phyloP scores from a whole-genome alignment of 2,113 vertebrate genomes.

The Herpetotheres cachinnans region DNA sequence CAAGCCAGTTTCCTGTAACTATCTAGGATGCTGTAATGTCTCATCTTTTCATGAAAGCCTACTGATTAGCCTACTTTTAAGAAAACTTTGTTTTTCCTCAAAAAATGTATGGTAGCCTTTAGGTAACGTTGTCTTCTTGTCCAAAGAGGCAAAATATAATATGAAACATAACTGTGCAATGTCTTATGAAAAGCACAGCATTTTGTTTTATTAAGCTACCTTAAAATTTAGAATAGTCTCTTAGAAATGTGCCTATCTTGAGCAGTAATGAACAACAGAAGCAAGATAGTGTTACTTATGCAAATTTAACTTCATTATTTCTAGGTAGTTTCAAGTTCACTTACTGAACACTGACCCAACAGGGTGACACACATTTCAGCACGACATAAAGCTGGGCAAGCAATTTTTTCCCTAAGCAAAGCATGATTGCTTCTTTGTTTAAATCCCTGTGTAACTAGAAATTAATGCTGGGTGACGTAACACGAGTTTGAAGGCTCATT shows the following conservation, averaged over 20 bases:
- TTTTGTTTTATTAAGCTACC: background rate
- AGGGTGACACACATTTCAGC: background rate
- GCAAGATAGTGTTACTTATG: background rate
- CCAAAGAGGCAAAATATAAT: background rate
- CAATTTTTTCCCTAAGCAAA: conserved; percentile 1
- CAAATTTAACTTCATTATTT: background rate
- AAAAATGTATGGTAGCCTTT: background rate
- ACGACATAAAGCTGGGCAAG: background rate
- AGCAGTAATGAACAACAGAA: background rate
- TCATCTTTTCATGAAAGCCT: background rate
- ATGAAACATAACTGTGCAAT: accelerated
- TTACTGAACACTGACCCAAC: background rate
- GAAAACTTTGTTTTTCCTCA: background rate
- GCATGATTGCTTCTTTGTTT: background rate
- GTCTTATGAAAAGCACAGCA: background rate
- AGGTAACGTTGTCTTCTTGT: background rate
- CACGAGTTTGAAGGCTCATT: background rate
- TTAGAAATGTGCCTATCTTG: background rate
- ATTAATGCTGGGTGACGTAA: background rate
- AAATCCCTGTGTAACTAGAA: background rate
- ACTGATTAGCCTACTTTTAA: background rate
- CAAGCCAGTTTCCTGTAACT: background rate
- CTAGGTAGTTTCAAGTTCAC: background rate
- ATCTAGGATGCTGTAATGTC: background rate
- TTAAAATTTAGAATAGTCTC: background rate